Evolutionary conservation across 2,888 invertebrate genomes (phyloP), one percentile per base, ranked within the genome.

Genomic region (Rhabditoides inermis): DNA sequence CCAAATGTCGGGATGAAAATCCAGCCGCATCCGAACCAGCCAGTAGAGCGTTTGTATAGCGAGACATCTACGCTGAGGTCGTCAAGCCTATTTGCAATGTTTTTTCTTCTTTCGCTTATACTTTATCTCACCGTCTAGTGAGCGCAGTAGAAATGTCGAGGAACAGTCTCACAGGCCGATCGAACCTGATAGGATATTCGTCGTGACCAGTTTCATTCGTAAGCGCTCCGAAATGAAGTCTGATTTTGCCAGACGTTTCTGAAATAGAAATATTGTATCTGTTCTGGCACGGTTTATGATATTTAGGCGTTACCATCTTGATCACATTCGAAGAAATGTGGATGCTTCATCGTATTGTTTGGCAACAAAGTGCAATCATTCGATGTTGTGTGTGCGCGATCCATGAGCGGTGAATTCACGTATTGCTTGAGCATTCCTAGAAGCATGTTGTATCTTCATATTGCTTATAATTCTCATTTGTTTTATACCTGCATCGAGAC

Each of bases 11-110:
- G 72, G 22, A 72, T 48, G 48, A 63, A 67, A 49, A 70, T 53
- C 72, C 72, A 72, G 22, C 72, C 72, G 44, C 72, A 72, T 10
- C 72, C 72, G 26, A 72, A 58, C 72, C 72, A 72, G 2, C 72
- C 70, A 23, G 62, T 63, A 12, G 65, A 63, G 15, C 70, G 53
- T 27, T 68, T 68, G 57, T 69, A 72, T 10, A 72, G 52, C 23
- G 63, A 56, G 5, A 71, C 66, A 52, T 72, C 70, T 2, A 72
- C 69, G 3, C 61, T 55, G 36, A 72, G 53, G 35, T 72, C 68
- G 53, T 72, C 72, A 39, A 56, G 69, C 51, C 71, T 10, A 15
- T 6, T 15, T 37, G 22, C n/a, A 18, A 10, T 22, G 10, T 47
- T 52, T 45, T 15, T 6, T n/a, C 18, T 12, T 22, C n/a, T 27